A percentile compares a stretch with the other conserved stretches of the same genome.
Evolutionary conservation across 2,797 vertebrate species (phyloP).

Genomic region (Tarsius wallacei): DNA sequence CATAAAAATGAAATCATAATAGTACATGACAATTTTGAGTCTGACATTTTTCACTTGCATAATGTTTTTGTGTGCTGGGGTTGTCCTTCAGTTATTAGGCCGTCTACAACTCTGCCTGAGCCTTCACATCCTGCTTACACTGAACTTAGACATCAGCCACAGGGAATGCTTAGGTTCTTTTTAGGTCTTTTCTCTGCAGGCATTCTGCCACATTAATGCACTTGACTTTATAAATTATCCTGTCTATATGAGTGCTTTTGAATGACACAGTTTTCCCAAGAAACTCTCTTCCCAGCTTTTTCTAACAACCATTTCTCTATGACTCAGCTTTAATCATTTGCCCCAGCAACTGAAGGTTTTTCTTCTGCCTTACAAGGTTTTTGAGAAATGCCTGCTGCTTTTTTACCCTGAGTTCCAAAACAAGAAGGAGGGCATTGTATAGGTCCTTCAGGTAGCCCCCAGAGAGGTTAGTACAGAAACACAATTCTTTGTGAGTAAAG

Average conservation of each 20-base stretch:
- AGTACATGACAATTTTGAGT: not conserved
- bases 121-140: not conserved
- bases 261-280: not conserved
- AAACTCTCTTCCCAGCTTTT: not conserved
- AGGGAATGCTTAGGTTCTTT: not conserved
- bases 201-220: not conserved
- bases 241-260: not conserved
- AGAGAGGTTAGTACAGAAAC: not conserved
- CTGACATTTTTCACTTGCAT: not conserved
- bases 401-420: not conserved
- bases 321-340: not conserved
- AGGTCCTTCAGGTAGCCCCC: not conserved
- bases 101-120: not conserved
- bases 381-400: not conserved
- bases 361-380: not conserved
- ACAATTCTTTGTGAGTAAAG: not conserved
- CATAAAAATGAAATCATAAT: not conserved
- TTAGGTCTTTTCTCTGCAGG: not conserved
- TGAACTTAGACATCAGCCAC: not conserved
- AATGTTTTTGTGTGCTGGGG: not conserved
- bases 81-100: not conserved
- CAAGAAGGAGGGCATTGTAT: not conserved
- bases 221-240: not conserved
- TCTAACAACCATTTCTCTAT: not conserved
- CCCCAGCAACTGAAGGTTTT: not conserved